These are phyloP conservation scores for Chelonia mydas DNA, from an alignment of 2,797 vertebrate genomes.

Conservation along the genomic window DNA sequence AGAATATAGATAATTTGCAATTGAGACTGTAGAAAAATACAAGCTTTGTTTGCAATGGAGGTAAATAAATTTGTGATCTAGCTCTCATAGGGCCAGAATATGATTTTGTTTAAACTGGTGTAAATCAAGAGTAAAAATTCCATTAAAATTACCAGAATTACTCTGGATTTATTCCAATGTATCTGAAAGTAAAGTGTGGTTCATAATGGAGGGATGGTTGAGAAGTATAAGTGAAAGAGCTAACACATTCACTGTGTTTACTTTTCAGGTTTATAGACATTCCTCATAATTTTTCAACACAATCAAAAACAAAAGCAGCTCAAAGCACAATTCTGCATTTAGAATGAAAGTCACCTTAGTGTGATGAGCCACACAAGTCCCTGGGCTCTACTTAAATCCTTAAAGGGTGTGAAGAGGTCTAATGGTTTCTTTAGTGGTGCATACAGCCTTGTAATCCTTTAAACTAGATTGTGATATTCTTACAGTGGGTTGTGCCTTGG, in stretches of 20 bases:
- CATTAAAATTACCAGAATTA: not conserved
- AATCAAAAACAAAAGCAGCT: not conserved
- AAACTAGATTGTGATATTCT: not conserved
- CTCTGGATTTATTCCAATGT: not conserved
- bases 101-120: not conserved
- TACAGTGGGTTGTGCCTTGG: not conserved
- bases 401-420: not conserved
- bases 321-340: not conserved
- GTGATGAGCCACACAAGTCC: not conserved
- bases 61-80: not conserved
- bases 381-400: not conserved
- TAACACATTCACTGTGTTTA: fast-evolving
- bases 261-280: fast-evolving
- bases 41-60: not conserved
- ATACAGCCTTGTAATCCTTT: not conserved
- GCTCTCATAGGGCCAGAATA: not conserved
- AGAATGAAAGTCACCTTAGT: not conserved
- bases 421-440: not conserved
- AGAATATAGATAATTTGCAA: not conserved
- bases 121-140: fast-evolving
- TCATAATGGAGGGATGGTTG: fast-evolving
- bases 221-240: not conserved
- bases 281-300: fast-evolving
- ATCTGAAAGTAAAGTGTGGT: fast-evolving
- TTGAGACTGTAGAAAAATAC: not conserved